Conservation (phyloP, 2,113 vertebrate species). For the Herpailurus yagouaroundi region DNA sequence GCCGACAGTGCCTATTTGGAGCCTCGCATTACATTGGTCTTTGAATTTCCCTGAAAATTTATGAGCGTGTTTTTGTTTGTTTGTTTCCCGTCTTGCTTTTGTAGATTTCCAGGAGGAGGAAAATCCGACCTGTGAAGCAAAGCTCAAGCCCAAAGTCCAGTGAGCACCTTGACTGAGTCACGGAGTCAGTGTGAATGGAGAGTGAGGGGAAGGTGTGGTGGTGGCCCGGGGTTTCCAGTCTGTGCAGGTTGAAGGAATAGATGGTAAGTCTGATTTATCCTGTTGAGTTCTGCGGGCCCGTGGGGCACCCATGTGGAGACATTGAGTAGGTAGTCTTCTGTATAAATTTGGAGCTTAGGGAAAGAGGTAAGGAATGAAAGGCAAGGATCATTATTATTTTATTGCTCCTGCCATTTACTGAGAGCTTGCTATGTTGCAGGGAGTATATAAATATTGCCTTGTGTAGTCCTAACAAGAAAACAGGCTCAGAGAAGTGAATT, state of each 20-base stretch:
- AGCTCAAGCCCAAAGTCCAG: not conserved
- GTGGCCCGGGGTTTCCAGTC: accelerated
- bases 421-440: not conserved
- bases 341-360: not conserved
- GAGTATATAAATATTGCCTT: not conserved
- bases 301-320: not conserved
- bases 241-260: not conserved
- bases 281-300: not conserved
- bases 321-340: not conserved
- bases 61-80: not conserved
- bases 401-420: not conserved
- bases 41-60: not conserved
- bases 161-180: not conserved
- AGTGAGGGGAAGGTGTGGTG: not conserved
- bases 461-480: not conserved
- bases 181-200: accelerated
- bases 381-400: not conserved
- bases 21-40: not conserved
- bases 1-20: not conserved
- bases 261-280: not conserved
- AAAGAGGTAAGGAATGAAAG: not conserved
- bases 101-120: not conserved
- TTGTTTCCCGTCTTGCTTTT: not conserved
- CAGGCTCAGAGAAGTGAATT: not conserved
- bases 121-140: not conserved